Conservation (phyloP, 2,113 vertebrate species). For the Odobenus rosmarus region DNA sequence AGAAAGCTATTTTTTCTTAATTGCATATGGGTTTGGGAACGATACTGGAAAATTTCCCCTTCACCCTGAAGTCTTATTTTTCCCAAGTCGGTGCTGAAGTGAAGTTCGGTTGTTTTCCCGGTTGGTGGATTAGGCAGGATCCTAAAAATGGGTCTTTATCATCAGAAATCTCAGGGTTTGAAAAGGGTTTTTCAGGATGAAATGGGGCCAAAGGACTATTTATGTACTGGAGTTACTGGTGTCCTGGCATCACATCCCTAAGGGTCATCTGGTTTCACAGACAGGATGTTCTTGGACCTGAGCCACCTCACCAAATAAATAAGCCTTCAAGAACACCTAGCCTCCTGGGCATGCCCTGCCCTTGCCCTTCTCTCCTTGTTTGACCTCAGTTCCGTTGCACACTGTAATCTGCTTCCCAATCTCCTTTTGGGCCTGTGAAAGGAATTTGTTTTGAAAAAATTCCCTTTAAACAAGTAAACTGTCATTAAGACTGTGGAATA, state of each 20-base stretch:
- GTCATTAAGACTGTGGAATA: background rate
- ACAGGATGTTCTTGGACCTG: background rate
- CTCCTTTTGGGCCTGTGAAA: background rate
- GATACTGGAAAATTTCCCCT: background rate
- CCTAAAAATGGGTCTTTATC: background rate
- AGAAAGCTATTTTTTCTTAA: background rate
- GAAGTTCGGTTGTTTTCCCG: background rate
- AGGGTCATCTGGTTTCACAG: background rate
- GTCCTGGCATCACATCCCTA: accelerated
- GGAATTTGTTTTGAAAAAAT: slow-evolving; percentile 13
- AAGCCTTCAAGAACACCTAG: background rate
- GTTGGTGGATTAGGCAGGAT: background rate
- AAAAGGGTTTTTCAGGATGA: background rate
- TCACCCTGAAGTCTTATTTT: background rate
- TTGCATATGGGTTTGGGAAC: background rate
- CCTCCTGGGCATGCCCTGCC: accelerated
- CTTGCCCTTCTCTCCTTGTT: background rate
- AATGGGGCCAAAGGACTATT: background rate
- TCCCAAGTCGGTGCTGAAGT: background rate
- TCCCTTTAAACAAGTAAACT: background rate
- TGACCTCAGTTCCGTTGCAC: background rate
- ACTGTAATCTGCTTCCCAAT: background rate
- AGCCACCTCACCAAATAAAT: background rate
- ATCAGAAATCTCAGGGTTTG: background rate
- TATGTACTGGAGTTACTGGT: background rate